Base-by-base conservation (phyloP, 2,797 vertebrate species). In the Centropyge bicolor region DNA sequence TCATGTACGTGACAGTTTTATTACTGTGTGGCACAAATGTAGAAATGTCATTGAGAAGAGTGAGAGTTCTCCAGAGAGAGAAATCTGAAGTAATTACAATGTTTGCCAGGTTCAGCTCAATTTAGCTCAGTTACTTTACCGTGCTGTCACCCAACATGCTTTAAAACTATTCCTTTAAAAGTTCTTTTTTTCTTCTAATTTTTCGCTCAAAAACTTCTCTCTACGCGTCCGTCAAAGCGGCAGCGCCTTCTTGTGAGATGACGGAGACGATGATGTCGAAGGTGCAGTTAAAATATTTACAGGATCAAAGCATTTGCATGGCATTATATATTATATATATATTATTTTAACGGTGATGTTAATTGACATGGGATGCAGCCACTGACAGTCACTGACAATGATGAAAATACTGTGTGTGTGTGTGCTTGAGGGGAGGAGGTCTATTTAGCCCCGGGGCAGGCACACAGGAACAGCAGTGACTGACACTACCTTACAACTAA, bases 401-500 rank as follows among this genome's bases (percentile, higher is more conserved):
- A 17, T 76, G 62, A 82, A 72, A 74, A 76, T 56, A 5, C n/a
- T 49, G 1, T 24, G 35, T 9, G 20, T 48, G 40, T 61, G 51
- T 57, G 48, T 70, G 4, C 59, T 51, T 49, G 31, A 80, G 27
- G 67, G 31, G 22, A 51, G 11, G 19, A 69, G 70, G 74, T 74
- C 40, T 64, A 54, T 40, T 70, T 41, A 46, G 80, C 86, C 80
- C 3, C 20, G 46, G 86, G 82, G 74, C 70, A 86, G 63, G 81
- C 67, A 41, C 71, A 66, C 70, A 72, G 59, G n/a, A 73, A 69
- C 43, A 70, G 43, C 65, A 78, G 60, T 87, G 87, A 88, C 64
- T 89, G 83, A 84, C 88, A 86, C 78, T 60, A 70, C 51, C 78
- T 86, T 80, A 79, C 67, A 80, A 79, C 81, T 64, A 45, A 88